These are phyloP conservation scores for Sinocyclocheilus maitianheensis DNA, from an alignment of 2,113 vertebrate genomes.

Conservation along the genomic window DNA sequence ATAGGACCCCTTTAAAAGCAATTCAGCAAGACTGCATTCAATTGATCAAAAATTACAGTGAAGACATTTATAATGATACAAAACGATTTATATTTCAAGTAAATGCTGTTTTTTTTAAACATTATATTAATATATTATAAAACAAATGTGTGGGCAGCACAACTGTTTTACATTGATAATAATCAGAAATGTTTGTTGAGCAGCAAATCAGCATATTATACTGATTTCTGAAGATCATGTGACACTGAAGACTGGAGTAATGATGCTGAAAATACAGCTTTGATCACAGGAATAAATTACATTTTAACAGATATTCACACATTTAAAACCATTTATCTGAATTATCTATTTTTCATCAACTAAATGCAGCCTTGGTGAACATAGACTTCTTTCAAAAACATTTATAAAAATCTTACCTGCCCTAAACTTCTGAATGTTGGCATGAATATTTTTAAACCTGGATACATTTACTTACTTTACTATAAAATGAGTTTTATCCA, in stretches of 20 bases:
- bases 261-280: background rate
- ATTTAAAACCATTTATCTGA: background rate
- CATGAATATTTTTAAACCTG: background rate
- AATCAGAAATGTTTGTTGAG: background rate
- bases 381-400: background rate
- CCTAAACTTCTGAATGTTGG: background rate
- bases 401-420: background rate
- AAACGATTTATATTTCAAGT: background rate
- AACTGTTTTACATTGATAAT: background rate
- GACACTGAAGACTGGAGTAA: conserved; percentile 3
- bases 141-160: background rate
- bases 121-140: background rate
- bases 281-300: background rate
- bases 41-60: background rate
- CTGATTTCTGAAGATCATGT: background rate
- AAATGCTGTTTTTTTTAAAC: background rate
- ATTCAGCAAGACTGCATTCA: background rate
- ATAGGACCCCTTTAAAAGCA: no score
- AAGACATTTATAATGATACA: background rate
- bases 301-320: background rate
- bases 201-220: background rate
- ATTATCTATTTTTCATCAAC: background rate
- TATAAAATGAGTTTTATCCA: background rate
- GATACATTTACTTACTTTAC: background rate
- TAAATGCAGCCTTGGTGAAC: background rate